Evolutionary conservation across 2,797 vertebrate genomes (phyloP), one percentile per base, ranked within the genome.

Genomic region (Florisuga fusca): DNA sequence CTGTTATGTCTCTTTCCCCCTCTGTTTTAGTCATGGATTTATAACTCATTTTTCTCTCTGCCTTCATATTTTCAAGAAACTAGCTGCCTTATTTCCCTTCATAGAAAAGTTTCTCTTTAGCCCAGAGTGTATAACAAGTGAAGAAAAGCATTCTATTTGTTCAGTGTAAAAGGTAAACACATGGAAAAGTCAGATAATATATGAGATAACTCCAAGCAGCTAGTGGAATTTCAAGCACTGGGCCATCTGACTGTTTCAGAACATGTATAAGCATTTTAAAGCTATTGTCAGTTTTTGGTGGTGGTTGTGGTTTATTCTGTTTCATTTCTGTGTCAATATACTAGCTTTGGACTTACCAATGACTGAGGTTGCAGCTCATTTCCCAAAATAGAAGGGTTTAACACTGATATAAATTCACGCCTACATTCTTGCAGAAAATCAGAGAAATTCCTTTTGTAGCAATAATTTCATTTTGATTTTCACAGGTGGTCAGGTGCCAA

Each of bases 211-310:
- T 67, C 11, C 16, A 71, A 73, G 29, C 7, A 74, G 6, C 14
- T 74, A 36, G 17, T 43, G 15, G 22, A 6, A 72, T 87, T 92
- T 84, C 43, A 78, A 36, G 15, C 3, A 7, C 9, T 55, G 9
- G 33, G 5, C 26, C 17, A 76, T 12, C 14, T 58, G 36, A 13
- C 20, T 72, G 2, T 20, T 54, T 91, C 57, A 55, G 21, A 78
- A 6, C 2, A 31, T 7, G 13, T 16, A 31, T 22, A 77, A 77
- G 7, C 15, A 59, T 25, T 54, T 53, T 48, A 63, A 73, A 82
- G 69, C 1, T 15, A 33, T 14, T 50, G 10, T 2, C 11, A 57
- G 7, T 5, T 41, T 61, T 64, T 3, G 1, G 0, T 38, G 7
- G 21, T 23, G 48, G 12, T 50, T 50, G 48, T 45, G 45, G 12